Evolutionary conservation across 2,797 vertebrate species (phyloP).

Genomic region (Psittacula derbiana): DNA sequence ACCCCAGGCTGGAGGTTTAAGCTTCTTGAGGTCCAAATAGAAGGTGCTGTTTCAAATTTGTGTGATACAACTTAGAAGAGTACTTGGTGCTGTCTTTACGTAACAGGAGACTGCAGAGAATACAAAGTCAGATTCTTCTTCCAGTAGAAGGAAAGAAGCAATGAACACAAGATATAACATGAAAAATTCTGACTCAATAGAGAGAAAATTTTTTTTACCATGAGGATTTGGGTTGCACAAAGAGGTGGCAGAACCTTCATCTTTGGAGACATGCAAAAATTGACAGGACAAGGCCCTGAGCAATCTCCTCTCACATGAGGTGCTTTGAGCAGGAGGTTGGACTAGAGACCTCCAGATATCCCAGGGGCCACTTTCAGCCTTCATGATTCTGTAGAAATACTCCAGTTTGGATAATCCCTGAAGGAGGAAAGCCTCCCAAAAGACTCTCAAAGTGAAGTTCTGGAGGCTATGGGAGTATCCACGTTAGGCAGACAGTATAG

Average conservation of each 20-base stretch:
- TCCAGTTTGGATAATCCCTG: background rate
- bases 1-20: background rate
- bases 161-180: background rate
- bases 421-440: background rate
- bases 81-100: background rate
- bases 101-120: background rate
- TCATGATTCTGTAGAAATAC: background rate
- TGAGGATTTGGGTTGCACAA: background rate
- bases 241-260: background rate
- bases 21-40: background rate
- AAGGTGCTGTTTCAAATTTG: background rate
- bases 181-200: background rate
- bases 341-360: background rate
- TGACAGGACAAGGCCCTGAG: background rate
- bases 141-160: background rate
- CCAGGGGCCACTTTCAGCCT: background rate
- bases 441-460: background rate
- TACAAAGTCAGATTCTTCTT: background rate
- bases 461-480: background rate
- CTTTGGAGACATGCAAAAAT: background rate
- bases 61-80: background rate
- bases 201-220: background rate
- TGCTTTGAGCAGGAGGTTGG: background rate
- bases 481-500: rapidly evolving
- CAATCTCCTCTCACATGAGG: background rate